Conservation (phyloP, 2,113 vertebrate genomes). For the Campylorhamphus procurvoides region DNA sequence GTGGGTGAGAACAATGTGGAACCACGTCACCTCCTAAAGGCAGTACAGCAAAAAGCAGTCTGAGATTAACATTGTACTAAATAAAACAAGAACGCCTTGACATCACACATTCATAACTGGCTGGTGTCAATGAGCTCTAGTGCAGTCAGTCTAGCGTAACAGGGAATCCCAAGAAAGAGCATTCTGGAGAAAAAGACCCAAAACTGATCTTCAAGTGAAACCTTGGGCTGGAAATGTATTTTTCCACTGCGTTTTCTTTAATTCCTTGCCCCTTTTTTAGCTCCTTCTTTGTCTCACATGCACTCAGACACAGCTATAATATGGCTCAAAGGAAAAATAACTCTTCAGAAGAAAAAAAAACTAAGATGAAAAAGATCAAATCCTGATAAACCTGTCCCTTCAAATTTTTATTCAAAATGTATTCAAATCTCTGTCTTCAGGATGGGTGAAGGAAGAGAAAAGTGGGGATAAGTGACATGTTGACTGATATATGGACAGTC, state of each 20-base stretch:
- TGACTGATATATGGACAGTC: background rate
- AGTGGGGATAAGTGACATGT: background rate
- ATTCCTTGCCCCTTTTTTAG: background rate
- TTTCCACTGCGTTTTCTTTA: background rate
- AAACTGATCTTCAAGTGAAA: background rate
- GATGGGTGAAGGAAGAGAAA: background rate
- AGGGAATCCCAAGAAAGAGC: background rate
- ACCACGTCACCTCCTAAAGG: background rate
- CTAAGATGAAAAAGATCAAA: background rate
- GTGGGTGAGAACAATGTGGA: background rate
- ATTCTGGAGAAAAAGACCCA: background rate
- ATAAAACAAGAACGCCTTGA: background rate
- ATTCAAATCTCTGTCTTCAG: background rate
- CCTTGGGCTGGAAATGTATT: background rate
- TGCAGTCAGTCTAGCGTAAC: background rate
- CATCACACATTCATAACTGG: background rate
- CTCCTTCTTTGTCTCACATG: background rate
- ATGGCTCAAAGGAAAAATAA: background rate
- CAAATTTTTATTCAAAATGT: background rate
- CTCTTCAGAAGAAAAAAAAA: background rate
- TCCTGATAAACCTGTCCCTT: background rate
- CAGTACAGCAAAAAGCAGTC: background rate
- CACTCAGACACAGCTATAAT: background rate
- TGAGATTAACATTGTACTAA: background rate
- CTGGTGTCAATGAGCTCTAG: background rate